Conservation (phyloP, 2,888 invertebrate genomes). For the Ophioninae sp. region DNA sequence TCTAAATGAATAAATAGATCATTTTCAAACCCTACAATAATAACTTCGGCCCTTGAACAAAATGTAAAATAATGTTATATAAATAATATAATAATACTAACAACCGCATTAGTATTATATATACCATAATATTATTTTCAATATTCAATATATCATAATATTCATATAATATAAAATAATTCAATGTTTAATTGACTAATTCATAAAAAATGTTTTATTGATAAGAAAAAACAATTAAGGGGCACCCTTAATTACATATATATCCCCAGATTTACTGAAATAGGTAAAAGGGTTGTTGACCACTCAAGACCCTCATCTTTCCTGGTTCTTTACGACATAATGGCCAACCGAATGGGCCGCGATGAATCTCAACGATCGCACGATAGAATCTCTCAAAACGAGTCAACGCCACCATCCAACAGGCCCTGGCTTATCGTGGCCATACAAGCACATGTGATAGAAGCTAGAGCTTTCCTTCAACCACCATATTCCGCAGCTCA, state of each 20-base stretch:
- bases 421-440: background rate
- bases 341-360: conserved; percentile 60
- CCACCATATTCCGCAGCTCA: background rate
- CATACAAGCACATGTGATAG: background rate
- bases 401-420: background rate
- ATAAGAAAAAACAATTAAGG: background rate
- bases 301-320: conserved; percentile 12
- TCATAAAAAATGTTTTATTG: background rate
- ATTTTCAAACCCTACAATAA: too few relatives aligned
- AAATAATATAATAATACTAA: too few relatives aligned
- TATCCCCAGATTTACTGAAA: conserved; percentile 16
- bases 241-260: background rate
- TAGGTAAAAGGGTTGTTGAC: background rate
- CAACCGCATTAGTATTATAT: too few relatives aligned
- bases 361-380: conserved; percentile 58
- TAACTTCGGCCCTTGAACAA: too few relatives aligned
- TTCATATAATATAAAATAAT: too few relatives aligned
- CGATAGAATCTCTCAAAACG: conserved; percentile 53
- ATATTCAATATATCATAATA: too few relatives aligned
- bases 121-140: too few relatives aligned
- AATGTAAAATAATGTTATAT: too few relatives aligned
- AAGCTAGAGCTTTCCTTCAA: conserved; percentile 44
- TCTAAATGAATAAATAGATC: too few relatives aligned
- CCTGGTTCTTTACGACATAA: conserved; percentile 58
- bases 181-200: too few relatives aligned